A percentile compares a stretch with the other conserved stretches of the same genome.
phyloP scores from a whole-genome alignment of 2,797 vertebrate species.

The Lagodon rhomboides region DNA sequence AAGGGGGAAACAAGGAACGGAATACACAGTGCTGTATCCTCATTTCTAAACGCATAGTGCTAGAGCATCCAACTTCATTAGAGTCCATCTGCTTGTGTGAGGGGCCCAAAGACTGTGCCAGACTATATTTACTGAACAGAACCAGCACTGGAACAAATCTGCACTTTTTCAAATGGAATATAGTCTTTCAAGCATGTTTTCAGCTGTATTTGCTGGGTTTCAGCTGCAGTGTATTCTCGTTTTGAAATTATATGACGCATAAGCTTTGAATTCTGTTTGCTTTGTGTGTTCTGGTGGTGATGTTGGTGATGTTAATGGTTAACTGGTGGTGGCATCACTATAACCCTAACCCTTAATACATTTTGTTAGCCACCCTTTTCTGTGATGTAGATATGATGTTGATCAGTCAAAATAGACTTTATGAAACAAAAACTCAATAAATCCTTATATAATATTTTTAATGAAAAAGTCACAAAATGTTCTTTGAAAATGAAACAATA shows the following conservation, averaged over 20 bases:
- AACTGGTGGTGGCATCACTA: not conserved
- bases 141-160: not conserved
- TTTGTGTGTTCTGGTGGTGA: not conserved
- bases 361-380: not conserved
- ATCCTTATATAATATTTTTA: not conserved
- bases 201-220: not conserved
- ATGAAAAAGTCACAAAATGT: not conserved
- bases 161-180: not conserved
- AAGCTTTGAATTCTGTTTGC: not conserved
- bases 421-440: not conserved
- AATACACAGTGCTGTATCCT: not conserved
- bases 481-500: too few relatives aligned
- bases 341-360: not conserved
- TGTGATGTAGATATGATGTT: not conserved
- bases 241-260: not conserved
- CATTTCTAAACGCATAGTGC: not conserved
- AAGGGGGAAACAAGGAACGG: not conserved
- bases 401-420: not conserved
- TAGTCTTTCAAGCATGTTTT: not conserved
- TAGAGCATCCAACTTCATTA: not conserved
- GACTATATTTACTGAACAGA: slow-evolving; percentile 5
- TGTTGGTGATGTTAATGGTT: not conserved
- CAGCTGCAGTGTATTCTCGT: not conserved
- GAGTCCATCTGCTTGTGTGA: not conserved
- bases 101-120: not conserved